Conservation (phyloP, 2,888 invertebrate genomes). For the Adelphocoris suturalis region DNA sequence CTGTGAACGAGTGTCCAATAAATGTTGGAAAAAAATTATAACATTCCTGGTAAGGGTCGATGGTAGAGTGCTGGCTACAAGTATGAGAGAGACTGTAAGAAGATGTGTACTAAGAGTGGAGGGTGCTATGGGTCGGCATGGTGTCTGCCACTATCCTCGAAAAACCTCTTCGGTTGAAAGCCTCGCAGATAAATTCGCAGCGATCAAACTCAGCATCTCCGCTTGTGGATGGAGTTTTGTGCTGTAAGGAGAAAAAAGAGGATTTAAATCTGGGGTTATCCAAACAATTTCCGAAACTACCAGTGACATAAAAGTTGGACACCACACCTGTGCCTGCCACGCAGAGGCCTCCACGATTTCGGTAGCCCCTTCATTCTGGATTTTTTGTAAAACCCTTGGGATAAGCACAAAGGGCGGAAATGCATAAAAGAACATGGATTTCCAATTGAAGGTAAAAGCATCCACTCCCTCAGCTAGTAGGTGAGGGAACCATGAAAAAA, state of each 20-base stretch:
- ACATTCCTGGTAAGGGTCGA: background rate
- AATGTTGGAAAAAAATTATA: background rate
- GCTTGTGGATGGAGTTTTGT: background rate
- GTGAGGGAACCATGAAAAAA: background rate
- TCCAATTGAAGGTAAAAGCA: background rate
- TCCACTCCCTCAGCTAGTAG: background rate
- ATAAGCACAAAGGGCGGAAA: slow-evolving; percentile 20
- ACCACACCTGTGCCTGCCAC: background rate
- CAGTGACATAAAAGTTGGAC: background rate
- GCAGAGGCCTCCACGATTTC: background rate
- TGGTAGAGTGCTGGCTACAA: background rate
- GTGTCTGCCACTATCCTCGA: background rate
- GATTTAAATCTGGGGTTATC: background rate
- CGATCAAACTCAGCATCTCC: background rate
- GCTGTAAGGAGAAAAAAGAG: slow-evolving; percentile 24
- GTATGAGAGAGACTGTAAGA: too few relatives aligned
- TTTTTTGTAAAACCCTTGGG: background rate
- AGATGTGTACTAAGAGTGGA: background rate
- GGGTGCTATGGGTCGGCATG: background rate
- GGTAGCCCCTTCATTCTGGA: background rate
- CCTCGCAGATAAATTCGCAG: background rate
- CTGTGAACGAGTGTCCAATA: background rate
- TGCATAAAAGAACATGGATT: background rate
- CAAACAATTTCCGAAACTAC: background rate
- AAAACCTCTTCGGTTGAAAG: background rate